Evolutionary conservation across 1,140 invertebrate genomes (phyloP).

Genomic region (Dinothrombium tinctorium): DNA sequence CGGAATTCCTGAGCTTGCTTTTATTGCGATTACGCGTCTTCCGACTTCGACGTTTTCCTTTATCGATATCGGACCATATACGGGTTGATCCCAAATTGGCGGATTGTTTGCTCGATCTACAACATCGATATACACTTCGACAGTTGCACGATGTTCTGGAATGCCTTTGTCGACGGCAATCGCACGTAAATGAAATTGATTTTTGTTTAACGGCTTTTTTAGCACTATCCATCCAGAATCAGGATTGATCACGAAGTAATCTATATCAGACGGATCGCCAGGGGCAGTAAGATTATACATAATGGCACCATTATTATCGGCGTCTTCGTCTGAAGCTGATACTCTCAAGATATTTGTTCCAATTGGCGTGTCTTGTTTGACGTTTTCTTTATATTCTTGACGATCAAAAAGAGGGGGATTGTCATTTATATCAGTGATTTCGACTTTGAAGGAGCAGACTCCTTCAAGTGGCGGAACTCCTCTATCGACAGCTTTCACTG

Average conservation of each 20-base stretch:
- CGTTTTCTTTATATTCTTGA: slow-evolving; percentile 89
- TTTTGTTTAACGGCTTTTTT: slow-evolving; percentile 76
- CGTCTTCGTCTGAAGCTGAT: slow-evolving; percentile 81
- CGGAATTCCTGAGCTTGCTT: slow-evolving; percentile 75
- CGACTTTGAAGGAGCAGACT: slow-evolving; percentile 83
- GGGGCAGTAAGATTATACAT: slow-evolving; percentile 48
- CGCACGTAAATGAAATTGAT: slow-evolving; percentile 76
- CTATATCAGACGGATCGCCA: slow-evolving; percentile 54
- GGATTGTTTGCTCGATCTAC: slow-evolving; percentile 90
- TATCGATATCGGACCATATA: slow-evolving; percentile 85
- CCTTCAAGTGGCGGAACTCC: slow-evolving; percentile 82
- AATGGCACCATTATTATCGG: slow-evolving; percentile 63
- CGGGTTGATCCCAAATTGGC: slow-evolving; percentile 70
- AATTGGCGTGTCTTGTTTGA: slow-evolving; percentile 84
- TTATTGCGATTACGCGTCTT: slow-evolving; percentile 82
- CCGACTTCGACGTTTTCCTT: slow-evolving; percentile 93
- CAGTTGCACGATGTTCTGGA: slow-evolving; percentile 63
- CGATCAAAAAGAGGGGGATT: slow-evolving; percentile 80
- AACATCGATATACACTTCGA: slow-evolving; percentile 87
- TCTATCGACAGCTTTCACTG: slow-evolving; percentile 83
- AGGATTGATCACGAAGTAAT: slow-evolving; percentile 83
- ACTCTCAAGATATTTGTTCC: slow-evolving; percentile 79
- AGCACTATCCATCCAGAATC: slow-evolving; percentile 87
- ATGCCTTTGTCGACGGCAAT: slow-evolving; percentile 71
- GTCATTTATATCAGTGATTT: slow-evolving; percentile 66